Conservation (phyloP, 1,140 invertebrate species). For the Aphaenogaster ashmeadi region DNA sequence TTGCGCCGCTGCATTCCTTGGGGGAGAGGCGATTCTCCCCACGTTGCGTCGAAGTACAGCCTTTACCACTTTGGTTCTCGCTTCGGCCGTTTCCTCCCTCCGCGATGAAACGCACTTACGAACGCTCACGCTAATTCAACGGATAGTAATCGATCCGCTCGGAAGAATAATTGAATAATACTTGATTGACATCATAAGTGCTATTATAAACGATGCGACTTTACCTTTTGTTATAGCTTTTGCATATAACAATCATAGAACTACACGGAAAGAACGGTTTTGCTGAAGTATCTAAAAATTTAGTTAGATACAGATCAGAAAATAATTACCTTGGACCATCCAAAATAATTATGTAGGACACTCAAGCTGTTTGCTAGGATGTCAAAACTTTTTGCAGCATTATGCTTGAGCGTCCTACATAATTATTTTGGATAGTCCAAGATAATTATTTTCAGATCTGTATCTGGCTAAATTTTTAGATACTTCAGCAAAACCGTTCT, state of each 20-base stretch:
- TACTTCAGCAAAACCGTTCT: too few relatives aligned
- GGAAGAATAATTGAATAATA: slow-evolving; percentile 24
- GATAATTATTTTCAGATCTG: too few relatives aligned
- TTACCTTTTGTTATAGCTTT: background rate
- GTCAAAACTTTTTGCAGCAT: too few relatives aligned
- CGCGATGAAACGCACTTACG: slow-evolving; percentile 2
- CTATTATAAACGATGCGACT: background rate
- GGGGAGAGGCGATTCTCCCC: slow-evolving; percentile 61
- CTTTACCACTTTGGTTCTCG: slow-evolving; percentile 55
- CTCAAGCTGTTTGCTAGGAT: too few relatives aligned
- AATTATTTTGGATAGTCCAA: too few relatives aligned
- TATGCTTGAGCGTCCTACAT: too few relatives aligned
- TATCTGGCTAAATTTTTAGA: too few relatives aligned
- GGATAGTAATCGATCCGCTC: background rate
- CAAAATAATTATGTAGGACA: too few relatives aligned
- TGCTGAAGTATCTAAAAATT: too few relatives aligned
- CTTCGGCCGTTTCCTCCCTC: slow-evolving; percentile 14
- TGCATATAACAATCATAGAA: background rate
- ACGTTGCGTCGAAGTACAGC: slow-evolving; percentile 41
- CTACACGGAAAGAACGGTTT: too few relatives aligned
- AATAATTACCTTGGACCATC: too few relatives aligned
- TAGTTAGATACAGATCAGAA: too few relatives aligned
- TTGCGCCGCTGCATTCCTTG: slow-evolving; percentile 66
- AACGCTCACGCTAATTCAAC: slow-evolving; percentile 26
- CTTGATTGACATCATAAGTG: background rate